phyloP scores from a whole-genome alignment of 2,113 vertebrate genomes.

The Micronycteris hirsuta region DNA sequence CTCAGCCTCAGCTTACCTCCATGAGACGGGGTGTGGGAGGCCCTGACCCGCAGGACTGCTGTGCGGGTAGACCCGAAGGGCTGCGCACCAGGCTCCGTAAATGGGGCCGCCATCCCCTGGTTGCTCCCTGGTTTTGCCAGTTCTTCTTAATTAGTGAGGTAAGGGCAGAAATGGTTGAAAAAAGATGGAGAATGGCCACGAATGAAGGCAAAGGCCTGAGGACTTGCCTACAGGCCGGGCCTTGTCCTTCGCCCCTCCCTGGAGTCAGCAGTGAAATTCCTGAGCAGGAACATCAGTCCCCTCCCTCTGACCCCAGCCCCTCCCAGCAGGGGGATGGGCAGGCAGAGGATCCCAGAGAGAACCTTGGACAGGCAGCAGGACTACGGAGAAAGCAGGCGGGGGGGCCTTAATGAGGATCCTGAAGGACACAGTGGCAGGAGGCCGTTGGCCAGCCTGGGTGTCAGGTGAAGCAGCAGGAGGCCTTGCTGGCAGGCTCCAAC shows the following conservation, averaged over 20 bases:
- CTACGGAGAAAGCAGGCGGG: not conserved
- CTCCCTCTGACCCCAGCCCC: not conserved
- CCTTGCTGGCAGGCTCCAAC: not conserved
- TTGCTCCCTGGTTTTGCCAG: not conserved
- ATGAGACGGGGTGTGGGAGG: not conserved
- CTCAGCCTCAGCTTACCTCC: not conserved
- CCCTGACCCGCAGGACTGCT: not conserved
- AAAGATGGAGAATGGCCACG: not conserved
- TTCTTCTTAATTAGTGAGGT: not conserved
- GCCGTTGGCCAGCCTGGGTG: not conserved
- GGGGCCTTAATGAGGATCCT: not conserved
- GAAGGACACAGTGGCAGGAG: fast-evolving
- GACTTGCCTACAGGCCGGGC: not conserved
- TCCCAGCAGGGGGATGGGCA: not conserved
- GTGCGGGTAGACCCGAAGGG: not conserved
- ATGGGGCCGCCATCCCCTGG: not conserved
- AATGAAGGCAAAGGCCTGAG: not conserved
- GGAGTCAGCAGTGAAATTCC: not conserved
- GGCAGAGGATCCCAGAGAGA: not conserved
- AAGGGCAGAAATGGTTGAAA: not conserved
- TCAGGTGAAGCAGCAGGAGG: fast-evolving
- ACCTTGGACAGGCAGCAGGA: fast-evolving
- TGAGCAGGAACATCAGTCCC: not conserved
- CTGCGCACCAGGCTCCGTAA: not conserved
- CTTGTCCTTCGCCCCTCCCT: not conserved